Base-by-base conservation (phyloP, 2,888 invertebrate species). In the Drosophila picticornis region DNA sequence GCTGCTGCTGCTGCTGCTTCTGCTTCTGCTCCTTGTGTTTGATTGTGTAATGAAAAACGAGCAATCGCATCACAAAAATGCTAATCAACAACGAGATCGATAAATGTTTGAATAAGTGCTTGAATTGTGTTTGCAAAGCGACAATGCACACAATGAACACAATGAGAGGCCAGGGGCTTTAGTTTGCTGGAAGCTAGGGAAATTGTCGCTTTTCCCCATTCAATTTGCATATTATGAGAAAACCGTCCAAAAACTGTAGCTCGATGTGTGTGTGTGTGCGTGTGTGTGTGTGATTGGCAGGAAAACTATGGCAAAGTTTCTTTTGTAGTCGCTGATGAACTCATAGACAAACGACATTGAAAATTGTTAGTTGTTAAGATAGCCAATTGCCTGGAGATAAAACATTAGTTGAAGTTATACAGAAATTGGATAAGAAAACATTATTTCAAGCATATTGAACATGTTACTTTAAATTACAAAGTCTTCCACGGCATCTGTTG, bases 21-120 rank as follows among this genome's bases (percentile, higher is more conserved):
- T 4, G 4, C 10, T 29, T 2, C 22, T 46, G 22, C 32, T 52
- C 40, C 38, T 40, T 34, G n/a, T 64, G 56, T 51, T 16, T 62
- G 46, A 46, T 46, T 46, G 46, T 75, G 56, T 75, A 81, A 88
- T 83, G 81, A 79, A 61, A 75, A 66, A 69, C 71, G 72, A 75
- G 67, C 80, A 74, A 61, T 68, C 66, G 56, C 64, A 46, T 56
- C 68, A 70, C 68, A 69, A 75, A 84, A 87, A 87, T 89, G 89
- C 85, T 87, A 87, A 87, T 87, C 85, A 89, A 84, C 75, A 83
- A 83, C 74, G 75, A 77, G 74, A 87, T 87, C 90, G 87, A 90
- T 90, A 87, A 85, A 88, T 81, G 82, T 80, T 79, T 68, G 69
- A 76, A 79, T 72, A 81, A 81, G 64, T 89, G 82, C 75, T 82